Conservation (phyloP, 2,113 vertebrate genomes). For the Ceratotherium simum region DNA sequence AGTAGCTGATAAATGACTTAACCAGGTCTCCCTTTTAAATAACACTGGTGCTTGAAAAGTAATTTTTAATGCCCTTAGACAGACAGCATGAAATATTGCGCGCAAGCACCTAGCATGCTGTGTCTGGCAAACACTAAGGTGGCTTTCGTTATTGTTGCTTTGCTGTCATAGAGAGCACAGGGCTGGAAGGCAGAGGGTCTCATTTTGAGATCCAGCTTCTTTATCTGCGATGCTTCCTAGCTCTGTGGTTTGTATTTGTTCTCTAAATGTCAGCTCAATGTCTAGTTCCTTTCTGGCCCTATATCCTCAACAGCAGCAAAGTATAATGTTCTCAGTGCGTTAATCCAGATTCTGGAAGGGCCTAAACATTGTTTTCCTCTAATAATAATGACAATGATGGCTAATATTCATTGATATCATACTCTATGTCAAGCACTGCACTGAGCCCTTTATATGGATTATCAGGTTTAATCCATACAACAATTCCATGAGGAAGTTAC, state of each 20-base stretch:
- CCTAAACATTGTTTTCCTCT: background rate
- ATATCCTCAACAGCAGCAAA: background rate
- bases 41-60: background rate
- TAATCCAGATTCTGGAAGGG: background rate
- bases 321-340: background rate
- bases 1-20: background rate
- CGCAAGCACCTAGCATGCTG: background rate
- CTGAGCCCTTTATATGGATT: background rate
- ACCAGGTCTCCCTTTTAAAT: background rate
- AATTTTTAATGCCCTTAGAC: background rate
- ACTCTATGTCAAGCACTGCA: background rate
- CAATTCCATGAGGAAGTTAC: background rate
- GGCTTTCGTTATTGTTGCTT: background rate
- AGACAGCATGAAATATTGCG: background rate
- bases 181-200: background rate
- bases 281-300: conserved; percentile 2
- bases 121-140: background rate
- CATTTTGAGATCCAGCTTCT: conserved; percentile 19
- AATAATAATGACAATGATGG: background rate
- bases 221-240: background rate
- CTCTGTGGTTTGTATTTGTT: background rate
- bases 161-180: background rate
- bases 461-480: background rate
- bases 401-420: background rate
- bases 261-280: conserved; percentile 39